These are phyloP conservation scores for Scaptomyza reducta DNA, from an alignment of 2,888 invertebrate genomes.

Conservation along the genomic window DNA sequence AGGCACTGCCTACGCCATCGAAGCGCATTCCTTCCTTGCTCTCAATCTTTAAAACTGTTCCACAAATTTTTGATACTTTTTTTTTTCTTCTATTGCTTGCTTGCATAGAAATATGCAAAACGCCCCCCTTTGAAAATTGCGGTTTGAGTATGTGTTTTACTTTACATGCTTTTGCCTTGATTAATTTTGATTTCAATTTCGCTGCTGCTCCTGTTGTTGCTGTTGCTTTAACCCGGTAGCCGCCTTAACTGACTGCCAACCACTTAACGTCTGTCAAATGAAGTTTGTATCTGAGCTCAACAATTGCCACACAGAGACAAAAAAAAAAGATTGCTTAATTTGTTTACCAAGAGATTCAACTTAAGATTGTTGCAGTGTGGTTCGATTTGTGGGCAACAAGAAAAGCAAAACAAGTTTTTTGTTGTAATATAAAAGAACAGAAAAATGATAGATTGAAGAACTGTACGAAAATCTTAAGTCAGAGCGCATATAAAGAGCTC, in stretches of 20 bases:
- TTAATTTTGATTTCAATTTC: conserved; percentile 77
- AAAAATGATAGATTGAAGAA: too few relatives aligned
- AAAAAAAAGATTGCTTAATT: background rate
- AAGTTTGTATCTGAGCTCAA: conserved; percentile 39
- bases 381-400: background rate
- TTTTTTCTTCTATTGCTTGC: conserved; percentile 10
- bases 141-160: conserved; percentile 22
- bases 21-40: conserved; percentile 67
- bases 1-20: conserved; percentile 66
- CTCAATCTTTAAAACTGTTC: conserved; percentile 45
- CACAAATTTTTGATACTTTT: conserved; percentile 6
- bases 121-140: conserved; percentile 38
- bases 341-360: background rate
- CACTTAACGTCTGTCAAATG: conserved; percentile 62
- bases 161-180: conserved; percentile 52
- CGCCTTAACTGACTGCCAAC: conserved; percentile 48
- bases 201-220: conserved; percentile 34
- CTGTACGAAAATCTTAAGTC: too few relatives aligned
- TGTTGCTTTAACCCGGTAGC: conserved; percentile 55
- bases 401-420: background rate
- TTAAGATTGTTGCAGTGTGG: background rate
- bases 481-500: too few relatives aligned
- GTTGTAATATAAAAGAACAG: too few relatives aligned
- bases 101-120: conserved; percentile 45
- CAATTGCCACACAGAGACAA: conserved; percentile 18